Evolutionary conservation across 1,140 invertebrate species (phyloP).

Genomic region (Drepana arcuata): DNA sequence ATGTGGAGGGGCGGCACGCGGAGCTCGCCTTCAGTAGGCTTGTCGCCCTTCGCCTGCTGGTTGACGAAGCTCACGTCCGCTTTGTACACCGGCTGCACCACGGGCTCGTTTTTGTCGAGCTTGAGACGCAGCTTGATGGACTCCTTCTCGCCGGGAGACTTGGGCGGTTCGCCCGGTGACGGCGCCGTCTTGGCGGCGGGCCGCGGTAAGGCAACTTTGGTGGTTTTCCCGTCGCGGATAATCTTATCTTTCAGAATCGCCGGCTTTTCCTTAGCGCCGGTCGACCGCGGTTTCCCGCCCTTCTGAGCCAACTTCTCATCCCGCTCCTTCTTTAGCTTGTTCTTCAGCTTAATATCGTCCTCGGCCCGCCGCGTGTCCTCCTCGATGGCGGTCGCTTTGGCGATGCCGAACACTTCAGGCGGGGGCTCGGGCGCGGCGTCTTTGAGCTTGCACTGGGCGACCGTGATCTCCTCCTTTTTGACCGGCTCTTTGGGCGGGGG

Average conservation of each 20-base stretch:
- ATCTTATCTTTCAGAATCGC: conserved; percentile 54
- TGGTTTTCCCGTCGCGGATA: conserved; percentile 46
- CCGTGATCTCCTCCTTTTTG: conserved; percentile 49
- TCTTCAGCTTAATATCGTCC: conserved; percentile 50
- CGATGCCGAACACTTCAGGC: conserved; percentile 49
- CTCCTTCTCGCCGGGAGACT: conserved; percentile 73
- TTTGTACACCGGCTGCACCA: conserved; percentile 82
- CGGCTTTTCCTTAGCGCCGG: conserved; percentile 53
- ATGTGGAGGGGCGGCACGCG: conserved; percentile 92
- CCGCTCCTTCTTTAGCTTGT: conserved; percentile 60
- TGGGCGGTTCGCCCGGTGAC: conserved; percentile 42
- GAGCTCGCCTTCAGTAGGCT: conserved; percentile 77
- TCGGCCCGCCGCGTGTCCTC: conserved; percentile 35
- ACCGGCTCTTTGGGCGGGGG: conserved; percentile 52
- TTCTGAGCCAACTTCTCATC: conserved; percentile 49
- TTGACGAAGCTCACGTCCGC: conserved; percentile 82
- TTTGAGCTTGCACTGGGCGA: conserved; percentile 44
- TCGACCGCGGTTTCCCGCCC: conserved; percentile 45
- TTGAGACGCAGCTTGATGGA: conserved; percentile 89
- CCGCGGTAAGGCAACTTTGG: conserved; percentile 54
- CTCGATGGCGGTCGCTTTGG: conserved; percentile 31
- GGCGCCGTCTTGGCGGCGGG: conserved; percentile 62
- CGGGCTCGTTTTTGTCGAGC: conserved; percentile 85
- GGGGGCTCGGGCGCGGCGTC: neutral
- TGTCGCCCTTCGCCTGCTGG: conserved; percentile 48